A percentile compares a stretch with the other conserved stretches of the same genome.
These are phyloP conservation scores for Streblospio benedicti DNA, from an alignment of 1,140 invertebrate genomes.

Conservation along the genomic window DNA sequence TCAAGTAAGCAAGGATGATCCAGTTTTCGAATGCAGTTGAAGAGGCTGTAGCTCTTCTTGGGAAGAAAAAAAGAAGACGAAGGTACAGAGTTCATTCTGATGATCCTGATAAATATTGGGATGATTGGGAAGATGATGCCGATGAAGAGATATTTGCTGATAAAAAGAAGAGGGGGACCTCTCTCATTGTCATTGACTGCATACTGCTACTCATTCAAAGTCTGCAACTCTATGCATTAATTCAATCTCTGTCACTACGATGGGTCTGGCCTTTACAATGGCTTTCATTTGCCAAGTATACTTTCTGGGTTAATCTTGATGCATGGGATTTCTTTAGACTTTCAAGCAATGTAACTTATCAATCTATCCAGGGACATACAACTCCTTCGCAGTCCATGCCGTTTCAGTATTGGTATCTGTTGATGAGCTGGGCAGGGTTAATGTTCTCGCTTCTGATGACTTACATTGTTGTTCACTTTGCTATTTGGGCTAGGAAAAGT, in stretches of 20 bases:
- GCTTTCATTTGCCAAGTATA: slow-evolving; percentile 28
- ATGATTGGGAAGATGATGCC: background rate
- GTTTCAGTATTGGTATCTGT: slow-evolving; percentile 24
- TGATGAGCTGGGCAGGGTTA: slow-evolving; percentile 26
- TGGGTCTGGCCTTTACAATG: slow-evolving; percentile 34
- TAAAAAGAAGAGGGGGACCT: slow-evolving; percentile 26
- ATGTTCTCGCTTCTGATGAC: slow-evolving; percentile 16
- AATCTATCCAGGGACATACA: slow-evolving; percentile 28
- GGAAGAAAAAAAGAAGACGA: too few relatives aligned
- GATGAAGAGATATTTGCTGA: background rate
- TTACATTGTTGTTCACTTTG: slow-evolving; percentile 22
- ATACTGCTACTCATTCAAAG: slow-evolving; percentile 30
- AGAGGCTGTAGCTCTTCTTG: too few relatives aligned
- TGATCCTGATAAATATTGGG: too few relatives aligned
- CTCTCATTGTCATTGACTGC: slow-evolving; percentile 29
- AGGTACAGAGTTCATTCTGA: too few relatives aligned
- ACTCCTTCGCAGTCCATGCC: slow-evolving; percentile 26
- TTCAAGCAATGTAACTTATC: slow-evolving; percentile 23
- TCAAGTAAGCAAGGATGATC: too few relatives aligned
- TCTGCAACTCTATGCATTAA: slow-evolving; percentile 34
- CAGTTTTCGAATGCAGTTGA: too few relatives aligned
- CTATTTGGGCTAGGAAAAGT: slow-evolving; percentile 22
- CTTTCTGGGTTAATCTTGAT: slow-evolving; percentile 37
- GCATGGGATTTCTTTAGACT: slow-evolving; percentile 40
- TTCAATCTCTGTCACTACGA: slow-evolving; percentile 34